Percentiles rank a stretch among this genome's conserved stretches.
Evolutionary conservation across 2,113 vertebrate species (phyloP).

Genomic region (Paralichthys olivaceus): DNA sequence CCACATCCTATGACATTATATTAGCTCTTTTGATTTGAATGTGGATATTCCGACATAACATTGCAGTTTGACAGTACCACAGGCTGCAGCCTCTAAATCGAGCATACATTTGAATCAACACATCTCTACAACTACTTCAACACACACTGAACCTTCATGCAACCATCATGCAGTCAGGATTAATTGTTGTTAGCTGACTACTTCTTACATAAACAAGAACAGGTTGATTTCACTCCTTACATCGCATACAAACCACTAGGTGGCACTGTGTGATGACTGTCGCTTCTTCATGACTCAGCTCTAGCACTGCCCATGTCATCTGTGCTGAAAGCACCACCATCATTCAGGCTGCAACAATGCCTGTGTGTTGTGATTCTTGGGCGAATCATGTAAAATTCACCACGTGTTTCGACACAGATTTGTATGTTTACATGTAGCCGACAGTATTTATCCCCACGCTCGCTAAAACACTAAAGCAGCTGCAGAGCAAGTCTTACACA

Average conservation of each 20-base stretch:
- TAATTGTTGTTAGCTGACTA: neutral
- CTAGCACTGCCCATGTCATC: constrained; percentile 29
- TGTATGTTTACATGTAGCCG: constrained; percentile 23
- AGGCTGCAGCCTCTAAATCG: neutral
- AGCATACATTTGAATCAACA: neutral
- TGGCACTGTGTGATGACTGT: constrained; percentile 58
- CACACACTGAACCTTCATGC: neutral
- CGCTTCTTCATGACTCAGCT: constrained; percentile 62
- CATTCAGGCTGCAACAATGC: constrained; percentile 34
- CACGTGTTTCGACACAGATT: constrained; percentile 20
- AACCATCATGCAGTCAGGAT: neutral
- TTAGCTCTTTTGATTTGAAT: neutral
- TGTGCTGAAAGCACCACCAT: constrained; percentile 28
- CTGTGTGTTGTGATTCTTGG: constrained; percentile 40
- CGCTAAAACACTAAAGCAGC: constrained; percentile 50
- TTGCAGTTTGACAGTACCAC: neutral
- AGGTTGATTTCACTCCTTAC: neutral
- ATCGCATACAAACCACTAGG: constrained; percentile 55
- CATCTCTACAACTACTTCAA: neutral
- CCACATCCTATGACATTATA: too few relatives aligned
- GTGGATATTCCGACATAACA: too few relatives aligned
- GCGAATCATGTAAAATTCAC: constrained; percentile 51
- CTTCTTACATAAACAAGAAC: neutral
- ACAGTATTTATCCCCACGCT: constrained; percentile 35
- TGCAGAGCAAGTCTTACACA: constrained; percentile 23